Conservation (phyloP, 2,888 invertebrate species). For the Odontothrips loti region DNA sequence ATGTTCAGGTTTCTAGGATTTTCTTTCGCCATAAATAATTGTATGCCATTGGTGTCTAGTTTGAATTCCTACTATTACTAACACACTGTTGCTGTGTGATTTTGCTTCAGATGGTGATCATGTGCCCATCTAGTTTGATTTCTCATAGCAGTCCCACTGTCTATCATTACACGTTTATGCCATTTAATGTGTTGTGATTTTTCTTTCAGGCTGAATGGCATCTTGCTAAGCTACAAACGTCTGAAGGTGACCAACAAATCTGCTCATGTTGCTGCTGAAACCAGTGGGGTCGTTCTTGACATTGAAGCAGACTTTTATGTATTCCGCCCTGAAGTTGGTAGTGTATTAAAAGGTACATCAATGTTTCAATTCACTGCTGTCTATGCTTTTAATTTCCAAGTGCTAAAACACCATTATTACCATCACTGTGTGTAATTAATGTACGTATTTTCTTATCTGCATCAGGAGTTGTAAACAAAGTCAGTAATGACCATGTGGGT, state of each 20-base stretch:
- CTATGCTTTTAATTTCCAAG: neutral
- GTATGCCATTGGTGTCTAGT: too few species aligned
- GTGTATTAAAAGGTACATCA: slow-evolving; percentile 52
- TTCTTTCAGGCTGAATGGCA: slow-evolving; percentile 59
- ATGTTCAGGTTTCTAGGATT: too few species aligned
- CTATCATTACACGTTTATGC: slow-evolving; percentile 35
- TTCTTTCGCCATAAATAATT: too few species aligned
- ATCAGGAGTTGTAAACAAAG: slow-evolving; percentile 61
- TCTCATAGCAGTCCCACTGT: neutral
- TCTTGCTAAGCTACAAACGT: slow-evolving; percentile 63
- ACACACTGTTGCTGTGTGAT: too few species aligned
- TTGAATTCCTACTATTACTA: too few species aligned
- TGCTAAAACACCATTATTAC: too few species aligned
- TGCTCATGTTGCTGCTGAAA: slow-evolving; percentile 59
- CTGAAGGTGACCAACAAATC: slow-evolving; percentile 55
- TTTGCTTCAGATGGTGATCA: too few species aligned
- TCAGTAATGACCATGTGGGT: slow-evolving; percentile 61
- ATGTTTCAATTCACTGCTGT: neutral
- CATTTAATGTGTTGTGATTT: slow-evolving; percentile 27
- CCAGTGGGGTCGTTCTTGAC: slow-evolving; percentile 60
- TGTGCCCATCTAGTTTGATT: too few species aligned
- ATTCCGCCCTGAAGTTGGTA: slow-evolving; percentile 60
- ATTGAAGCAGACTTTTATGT: slow-evolving; percentile 66
- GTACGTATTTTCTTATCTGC: slow-evolving; percentile 32
- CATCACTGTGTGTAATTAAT: too few species aligned